A percentile compares a stretch with the other conserved stretches of the same genome.
phyloP scores from a whole-genome alignment of 2,888 invertebrate genomes.

The Caprella mutica region DNA sequence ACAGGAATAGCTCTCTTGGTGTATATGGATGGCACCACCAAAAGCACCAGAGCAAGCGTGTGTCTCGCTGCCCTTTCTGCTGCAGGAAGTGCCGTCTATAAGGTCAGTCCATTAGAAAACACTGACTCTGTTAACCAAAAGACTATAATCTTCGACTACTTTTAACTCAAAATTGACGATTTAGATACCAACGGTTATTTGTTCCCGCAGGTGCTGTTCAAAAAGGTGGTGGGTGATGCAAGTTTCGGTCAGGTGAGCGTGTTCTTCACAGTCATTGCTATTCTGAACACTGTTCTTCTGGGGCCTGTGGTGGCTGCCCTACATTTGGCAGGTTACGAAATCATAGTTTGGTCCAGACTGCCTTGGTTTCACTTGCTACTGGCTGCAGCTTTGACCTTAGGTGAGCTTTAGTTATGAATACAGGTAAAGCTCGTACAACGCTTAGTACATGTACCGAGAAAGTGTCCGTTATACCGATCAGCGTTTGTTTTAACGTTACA shows the following conservation, averaged over 20 bases:
- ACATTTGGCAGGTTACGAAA: constrained; percentile 75
- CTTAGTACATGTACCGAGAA: too few species aligned
- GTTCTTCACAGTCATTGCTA: constrained; percentile 81
- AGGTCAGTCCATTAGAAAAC: constrained; percentile 48
- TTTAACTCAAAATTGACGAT: not conserved
- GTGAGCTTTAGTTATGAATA: too few species aligned
- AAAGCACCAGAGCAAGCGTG: constrained; percentile 79
- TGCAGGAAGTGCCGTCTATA: constrained; percentile 85
- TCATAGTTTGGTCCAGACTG: constrained; percentile 64
- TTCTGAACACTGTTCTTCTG: constrained; percentile 72
- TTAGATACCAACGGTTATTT: not conserved
- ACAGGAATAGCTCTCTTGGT: constrained; percentile 85
- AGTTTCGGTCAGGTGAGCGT: constrained; percentile 83
- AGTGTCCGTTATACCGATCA: too few species aligned
- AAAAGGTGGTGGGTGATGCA: constrained; percentile 85
- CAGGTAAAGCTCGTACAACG: too few species aligned
- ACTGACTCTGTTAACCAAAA: not conserved
- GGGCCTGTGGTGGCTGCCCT: constrained; percentile 84
- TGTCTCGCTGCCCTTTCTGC: constrained; percentile 81
- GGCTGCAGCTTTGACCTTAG: constrained; percentile 59
- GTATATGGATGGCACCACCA: constrained; percentile 90
- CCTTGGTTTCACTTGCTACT: constrained; percentile 78
- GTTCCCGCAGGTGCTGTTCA: constrained; percentile 69
- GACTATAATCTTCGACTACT: not conserved
- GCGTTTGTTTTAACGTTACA: too few species aligned